Percentiles rank a stretch among this genome's conserved stretches.
These are phyloP conservation scores for Tachypleus tridentatus DNA, from an alignment of 1,140 invertebrate genomes.

Conservation along the genomic window DNA sequence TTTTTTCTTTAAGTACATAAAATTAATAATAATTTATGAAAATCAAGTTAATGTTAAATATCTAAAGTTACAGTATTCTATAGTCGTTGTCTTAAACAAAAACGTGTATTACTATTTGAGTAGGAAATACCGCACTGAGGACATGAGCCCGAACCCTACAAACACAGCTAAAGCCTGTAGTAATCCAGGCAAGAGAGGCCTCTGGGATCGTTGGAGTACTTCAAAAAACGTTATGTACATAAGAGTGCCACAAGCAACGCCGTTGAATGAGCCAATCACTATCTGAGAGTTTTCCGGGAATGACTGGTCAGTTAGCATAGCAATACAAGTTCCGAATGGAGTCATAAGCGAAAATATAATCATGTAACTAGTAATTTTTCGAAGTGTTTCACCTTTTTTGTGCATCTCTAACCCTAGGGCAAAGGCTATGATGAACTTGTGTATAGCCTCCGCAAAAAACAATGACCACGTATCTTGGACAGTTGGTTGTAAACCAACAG, in stretches of 20 bases:
- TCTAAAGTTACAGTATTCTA: too few relatives aligned
- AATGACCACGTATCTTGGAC: slow-evolving; percentile 57
- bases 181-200: slow-evolving; percentile 11
- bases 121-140: too few relatives aligned
- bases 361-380: slow-evolving; percentile 14
- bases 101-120: too few relatives aligned
- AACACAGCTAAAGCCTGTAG: slow-evolving; percentile 9
- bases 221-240: slow-evolving; percentile 88
- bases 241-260: slow-evolving; percentile 71
- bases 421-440: slow-evolving; percentile 74
- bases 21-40: too few relatives aligned
- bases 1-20: too few relatives aligned
- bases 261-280: slow-evolving; percentile 22
- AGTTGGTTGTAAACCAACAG: slow-evolving; percentile 56
- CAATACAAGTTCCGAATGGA: slow-evolving; percentile 23
- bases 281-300: slow-evolving; percentile 5
- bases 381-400: slow-evolving; percentile 11
- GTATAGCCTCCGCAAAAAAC: slow-evolving; percentile 69
- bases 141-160: slow-evolving; percentile 8
- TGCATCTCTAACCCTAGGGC: slow-evolving; percentile 35
- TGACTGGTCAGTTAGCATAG: slow-evolving; percentile 13
- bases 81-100: too few relatives aligned
- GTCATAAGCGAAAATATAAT: slow-evolving; percentile 25
- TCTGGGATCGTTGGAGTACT: slow-evolving; percentile 48
- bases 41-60: too few relatives aligned